Evolutionary conservation across 2,797 vertebrate species (phyloP).

Genomic region (Menidia menidia): DNA sequence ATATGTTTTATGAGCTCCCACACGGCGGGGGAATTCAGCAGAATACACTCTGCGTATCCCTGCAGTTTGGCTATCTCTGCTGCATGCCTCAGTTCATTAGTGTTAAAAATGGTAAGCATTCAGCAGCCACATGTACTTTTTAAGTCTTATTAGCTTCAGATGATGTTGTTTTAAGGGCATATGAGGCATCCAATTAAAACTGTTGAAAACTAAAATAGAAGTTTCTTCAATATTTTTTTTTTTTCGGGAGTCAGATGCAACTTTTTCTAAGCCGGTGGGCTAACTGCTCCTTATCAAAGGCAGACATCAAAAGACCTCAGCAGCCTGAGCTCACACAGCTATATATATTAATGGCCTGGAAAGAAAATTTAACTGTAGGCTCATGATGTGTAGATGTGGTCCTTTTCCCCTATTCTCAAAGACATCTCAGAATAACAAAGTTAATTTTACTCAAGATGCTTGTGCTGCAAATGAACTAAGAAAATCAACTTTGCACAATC

Average conservation of each 20-base stretch:
- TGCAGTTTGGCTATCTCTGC: slow-evolving; percentile 74
- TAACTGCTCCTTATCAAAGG: slow-evolving; percentile 68
- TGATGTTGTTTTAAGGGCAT: slow-evolving; percentile 84
- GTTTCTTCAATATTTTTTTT: slow-evolving; percentile 58
- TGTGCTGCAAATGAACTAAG: neutral
- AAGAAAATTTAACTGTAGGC: slow-evolving; percentile 45
- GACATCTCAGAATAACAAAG: neutral
- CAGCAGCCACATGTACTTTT: slow-evolving; percentile 84
- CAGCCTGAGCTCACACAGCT: slow-evolving; percentile 52
- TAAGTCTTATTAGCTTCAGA: slow-evolving; percentile 85
- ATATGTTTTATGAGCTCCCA: slow-evolving; percentile 80
- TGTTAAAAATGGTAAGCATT: slow-evolving; percentile 84
- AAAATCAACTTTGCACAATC: neutral
- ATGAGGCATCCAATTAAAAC: slow-evolving; percentile 82
- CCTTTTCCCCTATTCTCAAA: slow-evolving; percentile 10
- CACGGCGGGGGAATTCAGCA: slow-evolving; percentile 80
- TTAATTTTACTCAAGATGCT: neutral
- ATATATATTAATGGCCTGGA: slow-evolving; percentile 52
- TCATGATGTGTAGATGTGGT: slow-evolving; percentile 46
- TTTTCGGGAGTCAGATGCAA: slow-evolving; percentile 60
- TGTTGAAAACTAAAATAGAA: slow-evolving; percentile 73
- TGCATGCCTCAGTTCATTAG: slow-evolving; percentile 83
- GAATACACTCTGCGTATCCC: slow-evolving; percentile 77
- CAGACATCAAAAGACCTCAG: slow-evolving; percentile 71
- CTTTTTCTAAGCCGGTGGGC: slow-evolving; percentile 66